Conservation (phyloP, 2,888 invertebrate genomes). For the Mantis religiosa region DNA sequence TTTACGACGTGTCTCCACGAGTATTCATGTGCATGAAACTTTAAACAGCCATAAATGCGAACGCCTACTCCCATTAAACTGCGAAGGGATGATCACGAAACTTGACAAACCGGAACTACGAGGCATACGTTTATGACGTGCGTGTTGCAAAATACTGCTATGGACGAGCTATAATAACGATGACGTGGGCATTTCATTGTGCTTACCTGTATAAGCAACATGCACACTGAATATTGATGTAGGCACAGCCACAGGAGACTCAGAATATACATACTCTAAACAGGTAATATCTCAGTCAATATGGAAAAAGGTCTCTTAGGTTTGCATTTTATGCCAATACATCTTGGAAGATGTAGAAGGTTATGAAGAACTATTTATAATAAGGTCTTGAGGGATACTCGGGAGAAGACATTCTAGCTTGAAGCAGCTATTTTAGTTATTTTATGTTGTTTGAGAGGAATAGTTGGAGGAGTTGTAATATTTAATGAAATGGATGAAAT, state of each 20-base stretch:
- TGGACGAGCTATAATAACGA: not conserved
- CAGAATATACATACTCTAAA: not conserved
- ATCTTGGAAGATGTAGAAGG: too few relatives aligned
- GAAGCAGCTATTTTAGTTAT: too few relatives aligned
- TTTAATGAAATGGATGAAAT: too few relatives aligned
- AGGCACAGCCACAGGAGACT: not conserved
- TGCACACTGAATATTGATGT: too few relatives aligned
- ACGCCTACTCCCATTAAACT: not conserved
- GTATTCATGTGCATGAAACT: not conserved
- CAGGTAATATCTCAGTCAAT: not conserved
- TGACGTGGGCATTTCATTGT: not conserved
- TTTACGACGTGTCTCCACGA: not conserved
- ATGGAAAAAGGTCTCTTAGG: not conserved
- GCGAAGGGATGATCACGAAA: not conserved
- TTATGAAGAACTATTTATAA: too few relatives aligned
- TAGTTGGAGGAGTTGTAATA: too few relatives aligned
- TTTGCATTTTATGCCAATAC: not conserved
- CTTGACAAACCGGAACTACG: not conserved
- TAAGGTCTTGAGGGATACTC: too few relatives aligned
- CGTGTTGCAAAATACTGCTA: not conserved
- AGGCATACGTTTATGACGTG: not conserved
- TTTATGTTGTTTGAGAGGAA: too few relatives aligned
- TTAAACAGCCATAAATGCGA: not conserved
- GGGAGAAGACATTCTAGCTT: too few relatives aligned
- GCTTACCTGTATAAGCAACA: too few relatives aligned